Evolutionary conservation across 2,113 vertebrate species (phyloP), one percentile per base, ranked within the genome.

Genomic region (Pteruthius melanotis): DNA sequence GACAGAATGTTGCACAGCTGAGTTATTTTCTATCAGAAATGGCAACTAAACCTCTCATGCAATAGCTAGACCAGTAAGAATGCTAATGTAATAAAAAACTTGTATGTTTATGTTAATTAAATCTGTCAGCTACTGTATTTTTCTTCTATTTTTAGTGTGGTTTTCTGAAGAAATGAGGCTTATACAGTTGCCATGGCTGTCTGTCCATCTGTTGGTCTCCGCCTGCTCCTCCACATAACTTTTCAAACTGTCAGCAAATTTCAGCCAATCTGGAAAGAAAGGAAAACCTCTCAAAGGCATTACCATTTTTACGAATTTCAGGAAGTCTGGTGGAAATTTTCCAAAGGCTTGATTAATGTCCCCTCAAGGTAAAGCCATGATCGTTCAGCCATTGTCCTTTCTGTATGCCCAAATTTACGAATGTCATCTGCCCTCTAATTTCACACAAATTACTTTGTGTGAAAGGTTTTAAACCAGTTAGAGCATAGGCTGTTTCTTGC

Each of bases 171-270:
- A 90, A 83, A 74, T 40, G 35, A 66, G 52, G 39, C 54, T 83
- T 63, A 28, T 40, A 47, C 15, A 63, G 72, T 81, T 3, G 2
- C 35, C 19, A 52, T 92, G 85, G 35, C 76, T 80, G 54, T 77
- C 68, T 92, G 94, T 95, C 86, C 89, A 78, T 92, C 68, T 90
- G 54, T 81, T 81, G 52, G 7, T 20, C 23, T 39, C 39, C 22
- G 4, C 6, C 0, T 0, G 0, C 44, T 89, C 26, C 64, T 70
- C 35, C 42, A 42, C 0, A 0, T 50, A 70, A 72, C 78, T 94
- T 61, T 94, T 69, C 79, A 74, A 93, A 88, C 45, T 74, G 57
- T 74, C 79, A 86, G 57, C 85, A 77, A 61, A 80, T 92, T 93
- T 90, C 63, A 93, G 47, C 75, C 66, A 61, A 27, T 76, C 52